Evolutionary conservation across 1,140 invertebrate species (phyloP), one percentile per base, ranked within the genome.

Genomic region (Euglossa dilemma): DNA sequence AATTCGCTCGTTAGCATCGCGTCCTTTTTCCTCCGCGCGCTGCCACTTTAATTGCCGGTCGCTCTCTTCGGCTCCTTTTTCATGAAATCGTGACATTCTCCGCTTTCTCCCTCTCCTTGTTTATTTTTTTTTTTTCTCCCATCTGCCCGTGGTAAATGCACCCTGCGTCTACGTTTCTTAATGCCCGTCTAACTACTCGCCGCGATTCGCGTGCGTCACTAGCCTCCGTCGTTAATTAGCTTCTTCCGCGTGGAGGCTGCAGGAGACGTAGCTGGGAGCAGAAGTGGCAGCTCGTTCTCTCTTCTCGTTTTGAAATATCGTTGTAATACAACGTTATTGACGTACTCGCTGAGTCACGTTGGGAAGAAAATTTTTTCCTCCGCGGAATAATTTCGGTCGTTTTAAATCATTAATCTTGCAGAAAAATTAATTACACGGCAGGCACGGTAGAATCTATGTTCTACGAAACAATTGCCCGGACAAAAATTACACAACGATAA

Each of bases 1-100:
- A 80, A 80, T 66, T 74, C 77, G 69, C 77, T 83, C 67, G 67
- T 79, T 83, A 80, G 63, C 54, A 72, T 80, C 69, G 54, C 59
- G 71, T 71, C 47, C 67, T 73, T 81, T n/a, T 67, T 66, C 8
- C 77, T 52, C 61, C 6, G 9, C 52, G 23, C 50, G n/a, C 23
- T 47, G 20, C 25, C 61, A 43, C 54, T 73, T 70, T 85, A 84
- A 86, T 88, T 83, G 47, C n/a, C 70, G 8, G 56, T 50, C 18
- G 16, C 79, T 75, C 79, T 75, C 47, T 23, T 76, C 80, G 43
- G 75, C 66, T 36, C 52, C 47, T 67, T 76, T 82, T 76, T 54
- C 54, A 76, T 56, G 36, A 82, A 81, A 81, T 81, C 61, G 56
- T 81, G 64, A 81, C 64, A 28, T 76, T 82, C 50, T 56, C 66